A percentile compares a stretch with the other conserved stretches of the same genome.
Evolutionary conservation across 2,113 vertebrate genomes (phyloP).

Genomic region (Alethe castanea): DNA sequence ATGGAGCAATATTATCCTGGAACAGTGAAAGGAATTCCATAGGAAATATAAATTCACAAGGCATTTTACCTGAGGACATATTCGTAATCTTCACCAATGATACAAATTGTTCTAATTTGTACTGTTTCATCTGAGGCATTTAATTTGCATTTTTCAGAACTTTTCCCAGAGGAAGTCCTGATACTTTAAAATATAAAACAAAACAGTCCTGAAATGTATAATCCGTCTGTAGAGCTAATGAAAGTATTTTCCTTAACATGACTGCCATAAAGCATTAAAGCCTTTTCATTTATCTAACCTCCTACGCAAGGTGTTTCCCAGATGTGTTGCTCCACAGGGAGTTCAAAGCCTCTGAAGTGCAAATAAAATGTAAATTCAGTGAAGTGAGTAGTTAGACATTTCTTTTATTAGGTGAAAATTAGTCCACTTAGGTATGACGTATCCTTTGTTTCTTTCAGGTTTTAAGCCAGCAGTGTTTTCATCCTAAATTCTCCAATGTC

Average conservation of each 20-base stretch:
- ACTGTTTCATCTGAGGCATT: not conserved
- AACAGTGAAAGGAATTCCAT: slow-evolving; percentile 25
- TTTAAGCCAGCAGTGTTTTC: not conserved
- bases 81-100: not conserved
- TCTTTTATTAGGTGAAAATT: slow-evolving; percentile 4
- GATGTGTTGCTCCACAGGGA: not conserved
- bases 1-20: slow-evolving; percentile 3
- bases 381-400: not conserved
- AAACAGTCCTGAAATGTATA: not conserved
- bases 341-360: not conserved
- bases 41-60: slow-evolving; percentile 21
- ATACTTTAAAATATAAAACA: not conserved
- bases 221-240: not conserved
- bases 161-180: not conserved
- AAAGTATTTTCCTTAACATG: not conserved
- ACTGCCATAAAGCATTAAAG: not conserved
- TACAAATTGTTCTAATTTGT: slow-evolving; percentile 1
- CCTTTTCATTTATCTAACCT: not conserved
- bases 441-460: not conserved
- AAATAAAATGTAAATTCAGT: slow-evolving; percentile 6
- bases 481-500: not conserved
- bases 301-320: not conserved
- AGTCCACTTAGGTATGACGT: not conserved
- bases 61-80: slow-evolving; percentile 29
- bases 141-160: not conserved